Evolutionary conservation across 2,113 vertebrate species (phyloP).

Genomic region (Brachypodius melanocephalos): DNA sequence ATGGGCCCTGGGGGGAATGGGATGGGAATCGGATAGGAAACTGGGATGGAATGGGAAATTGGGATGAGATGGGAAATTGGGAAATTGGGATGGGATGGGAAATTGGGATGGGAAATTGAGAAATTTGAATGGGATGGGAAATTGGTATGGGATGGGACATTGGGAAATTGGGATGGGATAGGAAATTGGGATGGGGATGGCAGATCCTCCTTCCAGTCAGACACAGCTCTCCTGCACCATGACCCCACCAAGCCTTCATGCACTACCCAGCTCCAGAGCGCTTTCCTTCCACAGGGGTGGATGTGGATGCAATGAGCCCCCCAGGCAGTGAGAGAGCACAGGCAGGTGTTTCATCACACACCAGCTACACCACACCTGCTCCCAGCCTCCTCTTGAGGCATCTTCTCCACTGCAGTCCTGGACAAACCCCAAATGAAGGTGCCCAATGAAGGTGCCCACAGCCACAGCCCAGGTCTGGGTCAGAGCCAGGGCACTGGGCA

Average conservation of each 20-base stretch:
- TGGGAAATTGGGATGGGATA: neutral
- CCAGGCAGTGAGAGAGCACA: neutral
- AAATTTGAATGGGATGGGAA: neutral
- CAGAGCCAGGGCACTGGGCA: neutral
- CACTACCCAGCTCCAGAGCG: neutral
- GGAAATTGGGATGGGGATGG: too few relatives aligned
- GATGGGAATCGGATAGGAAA: too few relatives aligned
- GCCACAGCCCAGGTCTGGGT: neutral
- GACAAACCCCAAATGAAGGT: neutral
- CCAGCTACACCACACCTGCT: accelerated
- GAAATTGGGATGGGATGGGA: neutral
- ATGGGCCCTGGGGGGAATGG: neutral
- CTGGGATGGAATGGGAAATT: too few relatives aligned
- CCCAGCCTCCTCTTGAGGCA: neutral
- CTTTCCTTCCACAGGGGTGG: neutral
- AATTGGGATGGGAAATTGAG: too few relatives aligned
- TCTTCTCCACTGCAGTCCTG: neutral
- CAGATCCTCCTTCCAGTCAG: neutral
- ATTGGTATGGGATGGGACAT: neutral
- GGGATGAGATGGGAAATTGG: too few relatives aligned
- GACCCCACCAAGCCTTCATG: too few relatives aligned
- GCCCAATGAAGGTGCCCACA: neutral
- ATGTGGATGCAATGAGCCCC: neutral
- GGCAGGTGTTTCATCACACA: accelerated
- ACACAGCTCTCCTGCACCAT: neutral